Base-by-base conservation (phyloP, 2,888 invertebrate genomes). In the Tipula helvola region DNA sequence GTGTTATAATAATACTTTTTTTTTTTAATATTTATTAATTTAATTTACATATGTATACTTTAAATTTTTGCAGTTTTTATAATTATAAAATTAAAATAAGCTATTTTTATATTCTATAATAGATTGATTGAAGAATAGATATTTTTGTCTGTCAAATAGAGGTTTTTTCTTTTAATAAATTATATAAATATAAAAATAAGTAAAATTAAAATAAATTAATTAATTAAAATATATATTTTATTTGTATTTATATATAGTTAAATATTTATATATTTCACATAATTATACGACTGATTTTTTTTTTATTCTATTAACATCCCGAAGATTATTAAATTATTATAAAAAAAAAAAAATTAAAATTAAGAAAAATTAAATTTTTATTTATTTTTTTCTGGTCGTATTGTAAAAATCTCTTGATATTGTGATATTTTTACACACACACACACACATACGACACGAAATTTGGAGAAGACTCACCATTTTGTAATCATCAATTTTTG, bases 401-500 rank as follows among this genome's bases (percentile, higher is more conserved):
- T 4, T 52, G 87, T 85, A 28, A 42, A 16, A 13, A 12, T 83
- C 28, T 71, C 18, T 71, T 71, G 28, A 83, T 36, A 18, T 18
- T 44, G 28, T 18, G 57, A 57, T 18, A 39, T 12, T 28, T 28
- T 28, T 2, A 28, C 28, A 28, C 28, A 28, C 1, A 28, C 1
- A 28, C 28, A 71, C 28, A 28, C 71, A 71, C 28, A 84, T 39
- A 84, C 84, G 84, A 84, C 16, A 16, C 36, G 84, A 16, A 13
- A 39, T 84, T 84, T 39, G 7, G 41, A n/a, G 44, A 44, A 47
- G 92, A 97, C 97, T 97, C 96, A 98, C 98, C 98, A 98, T 98
- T 94, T 97, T 97, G 93, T 97, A 97, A 96, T 98, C 98, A 94
- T 98, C 97, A 94, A 98, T 98, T 96, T 98, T 97, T 95, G 97